A percentile compares a stretch with the other conserved stretches of the same genome.
These are phyloP conservation scores for Bufo bufo DNA, from an alignment of 2,113 vertebrate genomes.

Conservation along the genomic window DNA sequence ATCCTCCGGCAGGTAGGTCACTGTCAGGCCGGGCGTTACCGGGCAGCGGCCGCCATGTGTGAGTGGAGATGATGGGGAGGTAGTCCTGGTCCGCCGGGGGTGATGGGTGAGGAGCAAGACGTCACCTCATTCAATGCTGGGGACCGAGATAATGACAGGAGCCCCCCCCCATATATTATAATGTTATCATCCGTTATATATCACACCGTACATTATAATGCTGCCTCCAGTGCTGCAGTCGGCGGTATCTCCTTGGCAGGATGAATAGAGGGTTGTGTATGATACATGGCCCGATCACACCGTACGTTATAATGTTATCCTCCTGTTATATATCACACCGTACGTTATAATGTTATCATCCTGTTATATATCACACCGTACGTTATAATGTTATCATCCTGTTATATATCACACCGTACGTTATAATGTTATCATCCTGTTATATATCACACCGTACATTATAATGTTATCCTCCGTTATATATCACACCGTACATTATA, in stretches of 20 bases:
- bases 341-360: not conserved
- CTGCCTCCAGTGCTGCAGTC: no score
- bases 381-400: not conserved
- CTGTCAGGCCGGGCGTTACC: not conserved
- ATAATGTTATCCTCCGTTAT: not conserved
- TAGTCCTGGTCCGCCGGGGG: no score
- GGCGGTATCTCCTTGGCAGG: no score
- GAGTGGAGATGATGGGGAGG: not conserved
- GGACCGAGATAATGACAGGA: no score
- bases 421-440: not conserved
- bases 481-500: not conserved
- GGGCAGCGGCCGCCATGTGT: not conserved
- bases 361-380: not conserved
- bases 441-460: not conserved
- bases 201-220: not conserved
- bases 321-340: not conserved
- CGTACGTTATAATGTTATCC: no score
- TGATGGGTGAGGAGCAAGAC: no score
- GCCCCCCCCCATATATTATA: not conserved
- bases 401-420: not conserved
- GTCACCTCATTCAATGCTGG: not conserved
- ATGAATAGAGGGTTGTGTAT: no score
- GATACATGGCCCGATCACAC: not conserved
- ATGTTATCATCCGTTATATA: not conserved
- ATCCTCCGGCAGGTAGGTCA: constrained; percentile 21